Conservation (phyloP, 2,888 invertebrate species). For the Lepidocyrtoides sp. region DNA sequence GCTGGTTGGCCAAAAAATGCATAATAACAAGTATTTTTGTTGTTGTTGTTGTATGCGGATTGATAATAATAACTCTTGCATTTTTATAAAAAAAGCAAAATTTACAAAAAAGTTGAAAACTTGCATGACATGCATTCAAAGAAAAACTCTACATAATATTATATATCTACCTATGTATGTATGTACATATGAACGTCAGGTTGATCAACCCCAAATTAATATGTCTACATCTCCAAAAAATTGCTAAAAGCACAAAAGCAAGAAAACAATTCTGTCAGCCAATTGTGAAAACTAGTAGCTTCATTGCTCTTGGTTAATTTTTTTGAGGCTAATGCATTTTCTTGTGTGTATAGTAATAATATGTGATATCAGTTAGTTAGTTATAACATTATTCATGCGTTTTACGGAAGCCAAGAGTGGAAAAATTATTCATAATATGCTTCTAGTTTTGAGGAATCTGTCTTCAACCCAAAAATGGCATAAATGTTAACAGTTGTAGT, state of each 20-base stretch:
- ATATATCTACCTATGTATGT: not conserved
- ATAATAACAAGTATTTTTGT: constrained; percentile 16
- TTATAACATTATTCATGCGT: constrained; percentile 61
- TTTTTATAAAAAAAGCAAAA: constrained; percentile 34
- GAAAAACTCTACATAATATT: constrained; percentile 19
- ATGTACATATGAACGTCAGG: constrained; percentile 56
- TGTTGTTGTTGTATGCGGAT: not conserved
- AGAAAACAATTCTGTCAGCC: constrained; percentile 70
- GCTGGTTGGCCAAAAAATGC: not conserved
- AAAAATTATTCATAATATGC: constrained; percentile 68
- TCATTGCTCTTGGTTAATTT: constrained; percentile 71
- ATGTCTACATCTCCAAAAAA: constrained; percentile 78
- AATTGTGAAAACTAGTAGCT: constrained; percentile 78
- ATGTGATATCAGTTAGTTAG: not conserved
- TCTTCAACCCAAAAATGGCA: constrained; percentile 46
- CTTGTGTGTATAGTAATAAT: not conserved
- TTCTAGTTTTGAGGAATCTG: constrained; percentile 79
- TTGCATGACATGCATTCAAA: constrained; percentile 79
- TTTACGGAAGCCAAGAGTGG: constrained; percentile 72
- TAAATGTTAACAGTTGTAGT: constrained; percentile 33
- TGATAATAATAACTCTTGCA: constrained; percentile 61
- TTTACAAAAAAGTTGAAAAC: constrained; percentile 75
- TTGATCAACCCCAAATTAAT: constrained; percentile 81
- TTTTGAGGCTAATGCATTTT: constrained; percentile 41
- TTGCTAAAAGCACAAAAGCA: constrained; percentile 69